Base-by-base conservation (phyloP, 2,888 invertebrate genomes). In the Rotaria sp. region DNA sequence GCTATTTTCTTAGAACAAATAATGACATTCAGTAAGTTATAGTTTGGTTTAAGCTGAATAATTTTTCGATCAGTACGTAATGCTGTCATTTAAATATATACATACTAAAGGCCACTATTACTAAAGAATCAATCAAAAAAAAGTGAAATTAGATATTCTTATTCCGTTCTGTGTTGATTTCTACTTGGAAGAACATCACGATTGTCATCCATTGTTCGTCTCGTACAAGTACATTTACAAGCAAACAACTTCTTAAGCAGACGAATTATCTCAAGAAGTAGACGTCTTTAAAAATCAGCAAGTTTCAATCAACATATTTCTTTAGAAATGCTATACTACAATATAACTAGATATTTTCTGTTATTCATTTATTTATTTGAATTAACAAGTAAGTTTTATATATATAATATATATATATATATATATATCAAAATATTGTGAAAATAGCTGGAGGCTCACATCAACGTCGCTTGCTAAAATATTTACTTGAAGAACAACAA, bases 381-480 rank as follows among this genome's bases (percentile, higher is more conserved):
- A 67, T 35, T 38, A 4, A 67, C 35, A 38, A 67, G 67, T 67
- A 30, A 67, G 67, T 35, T 38, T 21, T 52, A 52, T 21, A 24
- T 1, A 24, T 5, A 52, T 21, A 52, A 52, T 52, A 24, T 5
- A 52, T 52, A 24, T 52, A 52, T 55, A 26, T 52, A 52, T 3
- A 52, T 21, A 52, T 52, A 52, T 21, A 52, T 18, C 2, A 21
- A 52, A 50, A 50, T 18, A 55, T 26, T 26, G 8, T 26, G 13
- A 26, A 15, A 45, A 80, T 45, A 80, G 80, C 45, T 80, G 80
- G 45, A 80, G 86, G 86, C 41, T 4, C 50, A 45, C 30, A 86
- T 48, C 86, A 86, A 50, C 59, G 86, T 38, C n/a, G 48, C 26
- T 85, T 86, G 48, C 50, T 86, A 55, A 74, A 86, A 48, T 85